Base-by-base conservation (phyloP, 1,140 invertebrate genomes). In the Teleopsis dalmanni region DNA sequence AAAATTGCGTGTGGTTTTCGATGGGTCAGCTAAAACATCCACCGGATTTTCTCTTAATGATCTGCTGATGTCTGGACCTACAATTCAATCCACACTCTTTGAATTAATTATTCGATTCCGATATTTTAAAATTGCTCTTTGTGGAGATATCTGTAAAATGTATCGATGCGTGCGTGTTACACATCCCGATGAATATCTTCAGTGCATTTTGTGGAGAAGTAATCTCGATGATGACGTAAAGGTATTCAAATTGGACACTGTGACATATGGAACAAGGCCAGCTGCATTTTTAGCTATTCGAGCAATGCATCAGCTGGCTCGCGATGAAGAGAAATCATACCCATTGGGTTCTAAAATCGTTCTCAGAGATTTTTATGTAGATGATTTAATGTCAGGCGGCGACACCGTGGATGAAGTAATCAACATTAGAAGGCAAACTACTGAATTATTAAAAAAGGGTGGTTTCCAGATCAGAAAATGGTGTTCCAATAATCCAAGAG, bases 231-330 rank as follows among this genome's bases (percentile, higher is more conserved):
- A 65, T 27, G 29, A 50, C 10, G 43, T 72, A 0, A 53, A 41
- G 23, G 51, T 52, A 18, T 74, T 48, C 56, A 51, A 51, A 41
- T 36, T 73, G 3, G 53, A 49, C 5, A 73, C 64, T 1, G 53
- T 73, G 5, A 73, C 72, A 0, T 74, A 65, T 51, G 70, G 71
- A 3, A 60, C 55, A 13, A 55, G 53, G 4, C 47, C 43, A 29
- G 64, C 69, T 19, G 58, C 69, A 1, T 70, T 56, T 50, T 38
- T 65, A 16, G 62, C 69, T 0, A 7, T 33, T 72, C 2, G 56
- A 53, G 2, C 67, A 64, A 14, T 41, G 8, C 37, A 31, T 18
- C 36, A 48, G 25, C 29, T 48, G 9, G 36, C 47, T 34, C 9
- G 33, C 3, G 38, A 48, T 25, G 35, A 35, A 13, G 8, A n/a